Percentiles rank a stretch among this genome's conserved stretches.
Evolutionary conservation across 2,888 invertebrate genomes (phyloP).

Genomic region (Apodemia duryi): DNA sequence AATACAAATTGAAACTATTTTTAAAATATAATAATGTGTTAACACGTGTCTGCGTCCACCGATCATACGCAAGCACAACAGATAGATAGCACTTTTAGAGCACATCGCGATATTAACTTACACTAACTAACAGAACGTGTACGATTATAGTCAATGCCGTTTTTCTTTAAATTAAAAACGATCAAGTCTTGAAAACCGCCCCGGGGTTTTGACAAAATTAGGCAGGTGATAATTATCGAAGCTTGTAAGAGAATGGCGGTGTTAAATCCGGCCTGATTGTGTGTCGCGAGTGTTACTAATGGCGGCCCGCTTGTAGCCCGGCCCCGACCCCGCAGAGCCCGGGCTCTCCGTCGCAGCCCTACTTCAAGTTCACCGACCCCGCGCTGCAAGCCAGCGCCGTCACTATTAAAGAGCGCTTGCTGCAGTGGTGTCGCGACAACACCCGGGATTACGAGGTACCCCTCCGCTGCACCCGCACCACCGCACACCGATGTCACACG

Average conservation of each 20-base stretch:
- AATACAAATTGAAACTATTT: too few species aligned
- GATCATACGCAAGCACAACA: constrained; percentile 41
- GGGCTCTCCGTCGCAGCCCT: constrained; percentile 83
- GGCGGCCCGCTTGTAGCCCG: constrained; percentile 81
- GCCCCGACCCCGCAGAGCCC: constrained; percentile 84
- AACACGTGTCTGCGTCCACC: constrained; percentile 40
- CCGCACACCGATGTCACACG: neutral
- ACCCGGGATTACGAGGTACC: constrained; percentile 97
- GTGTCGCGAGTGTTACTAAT: constrained; percentile 50
- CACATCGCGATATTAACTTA: constrained; percentile 38
- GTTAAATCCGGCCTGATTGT: constrained; percentile 23
- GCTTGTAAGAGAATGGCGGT: constrained; percentile 7
- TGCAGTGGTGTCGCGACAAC: constrained; percentile 98
- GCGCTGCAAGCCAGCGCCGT: constrained; percentile 94
- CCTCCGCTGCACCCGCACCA: constrained; percentile 32
- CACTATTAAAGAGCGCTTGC: constrained; percentile 97
- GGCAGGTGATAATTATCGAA: neutral
- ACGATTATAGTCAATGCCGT: constrained; percentile 1
- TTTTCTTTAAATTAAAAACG: neutral
- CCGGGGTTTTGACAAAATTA: neutral
- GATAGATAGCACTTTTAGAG: constrained; percentile 38
- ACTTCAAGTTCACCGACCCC: constrained; percentile 95
- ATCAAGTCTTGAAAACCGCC: neutral
- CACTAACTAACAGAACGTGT: constrained; percentile 8
- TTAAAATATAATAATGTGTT: constrained; percentile 41